These are phyloP conservation scores for Caenorhabditis becei DNA, from an alignment of 2,888 invertebrate species.

Conservation along the genomic window DNA sequence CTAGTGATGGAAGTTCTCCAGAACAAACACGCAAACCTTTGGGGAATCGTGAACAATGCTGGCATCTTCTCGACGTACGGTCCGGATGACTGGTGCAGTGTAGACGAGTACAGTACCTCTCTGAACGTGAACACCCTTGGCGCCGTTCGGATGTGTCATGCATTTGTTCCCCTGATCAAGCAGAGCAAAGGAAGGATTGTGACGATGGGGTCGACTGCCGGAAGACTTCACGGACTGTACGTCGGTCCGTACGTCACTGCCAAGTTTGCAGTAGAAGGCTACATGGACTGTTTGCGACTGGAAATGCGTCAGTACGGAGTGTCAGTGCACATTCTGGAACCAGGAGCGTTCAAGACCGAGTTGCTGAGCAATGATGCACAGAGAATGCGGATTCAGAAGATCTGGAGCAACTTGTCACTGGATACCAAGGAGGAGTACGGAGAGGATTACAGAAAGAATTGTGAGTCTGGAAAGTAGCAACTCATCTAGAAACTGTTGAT, in stretches of 20 bases:
- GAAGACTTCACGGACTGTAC: constrained; percentile 81
- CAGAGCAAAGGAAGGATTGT: constrained; percentile 82
- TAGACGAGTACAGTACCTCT: constrained; percentile 87
- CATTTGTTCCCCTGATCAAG: constrained; percentile 77
- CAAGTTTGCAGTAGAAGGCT: constrained; percentile 79
- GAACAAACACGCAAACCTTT: constrained; percentile 89
- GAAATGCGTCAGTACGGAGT: constrained; percentile 75
- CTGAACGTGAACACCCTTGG: constrained; percentile 89
- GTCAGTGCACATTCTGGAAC: constrained; percentile 76
- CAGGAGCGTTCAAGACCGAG: constrained; percentile 79
- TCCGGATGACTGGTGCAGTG: constrained; percentile 92
- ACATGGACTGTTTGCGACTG: constrained; percentile 75
- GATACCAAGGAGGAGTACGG: constrained; percentile 80
- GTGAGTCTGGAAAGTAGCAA: constrained; percentile 75
- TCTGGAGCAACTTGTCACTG: constrained; percentile 72
- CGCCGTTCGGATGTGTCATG: constrained; percentile 76
- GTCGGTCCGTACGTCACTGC: constrained; percentile 76
- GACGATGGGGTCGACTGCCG: constrained; percentile 83
- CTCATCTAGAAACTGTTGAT: neutral
- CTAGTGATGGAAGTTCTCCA: constrained; percentile 82
- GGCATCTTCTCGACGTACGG: constrained; percentile 91
- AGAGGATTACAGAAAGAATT: constrained; percentile 74
- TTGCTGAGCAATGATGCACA: constrained; percentile 76
- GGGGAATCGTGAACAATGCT: constrained; percentile 94
- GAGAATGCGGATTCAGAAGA: constrained; percentile 66